Evolutionary conservation across 2,888 invertebrate species (phyloP), one percentile per base, ranked within the genome.

Genomic region (Leucania comma): DNA sequence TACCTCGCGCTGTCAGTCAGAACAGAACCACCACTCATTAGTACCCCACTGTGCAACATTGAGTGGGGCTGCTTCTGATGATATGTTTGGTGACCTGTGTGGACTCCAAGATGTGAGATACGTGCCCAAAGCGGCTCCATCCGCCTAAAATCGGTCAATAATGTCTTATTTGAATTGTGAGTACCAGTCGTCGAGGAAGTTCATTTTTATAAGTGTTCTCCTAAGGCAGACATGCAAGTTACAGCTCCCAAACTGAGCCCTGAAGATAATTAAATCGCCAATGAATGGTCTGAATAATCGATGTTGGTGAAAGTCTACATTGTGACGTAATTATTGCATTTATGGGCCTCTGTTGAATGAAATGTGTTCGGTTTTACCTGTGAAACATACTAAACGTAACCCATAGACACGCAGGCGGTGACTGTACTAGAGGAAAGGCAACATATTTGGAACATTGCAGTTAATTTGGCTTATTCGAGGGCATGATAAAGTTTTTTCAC

Each of bases 1-100:
- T 75, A 67, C 17, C 8, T 10, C 32, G 14, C 63, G 10, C 46
- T 74, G 48, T 54, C 61, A 62, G 51, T 65, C 62, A 48, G 46
- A 59, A 56, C 62, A 51, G 35, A 56, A 54, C 54, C 26, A 24
- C 26, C 29, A n/a, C 54, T 66, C 35, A 32, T 59, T 35, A 50
- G 35, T 12, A 5, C 24, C 10, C 32, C n/a, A 22, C 20, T 6
- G 12, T 24, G 53, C 10, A 29, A 26, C 26, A 17, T 48, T 14
- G 22, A 22, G 26, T 20, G 66, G 32, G 51, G 53, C 26, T 57
- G 17, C n/a, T 42, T 24, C 24, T 61, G 20, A 60, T 70, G 2
- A 60, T 12, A 22, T 32, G 29, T 20, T 22, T 32, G 70, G 57
- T 38, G 14, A 38, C 3, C 12, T 14, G 12, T 38, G 42, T 14